Evolutionary conservation across 2,113 vertebrate species (phyloP).

Genomic region (Epinephelus moara): DNA sequence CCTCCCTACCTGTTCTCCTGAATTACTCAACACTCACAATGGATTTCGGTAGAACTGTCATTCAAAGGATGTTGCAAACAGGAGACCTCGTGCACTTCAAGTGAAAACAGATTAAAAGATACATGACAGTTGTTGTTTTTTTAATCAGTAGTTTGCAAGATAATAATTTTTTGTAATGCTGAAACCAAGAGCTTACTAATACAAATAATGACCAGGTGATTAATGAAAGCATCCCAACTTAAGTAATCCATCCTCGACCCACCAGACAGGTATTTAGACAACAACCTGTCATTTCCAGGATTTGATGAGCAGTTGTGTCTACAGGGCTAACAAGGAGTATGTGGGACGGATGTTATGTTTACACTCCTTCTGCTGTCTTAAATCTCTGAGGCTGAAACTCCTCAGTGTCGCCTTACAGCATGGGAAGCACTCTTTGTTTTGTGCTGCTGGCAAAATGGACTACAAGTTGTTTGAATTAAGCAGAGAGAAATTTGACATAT

Average conservation of each 20-base stretch:
- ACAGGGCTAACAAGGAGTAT: background rate
- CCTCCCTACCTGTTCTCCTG: conserved; percentile 39
- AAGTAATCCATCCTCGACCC: background rate
- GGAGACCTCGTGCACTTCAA: conserved; percentile 7
- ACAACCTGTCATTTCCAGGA: conserved; percentile 8
- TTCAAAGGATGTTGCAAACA: conserved; percentile 4
- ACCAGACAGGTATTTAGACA: background rate
- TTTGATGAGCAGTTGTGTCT: background rate
- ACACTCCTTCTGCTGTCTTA: background rate
- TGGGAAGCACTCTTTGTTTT: conserved; percentile 9
- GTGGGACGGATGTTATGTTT: conserved; percentile 6
- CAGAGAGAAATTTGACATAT: conserved; percentile 1
- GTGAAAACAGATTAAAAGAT: background rate
- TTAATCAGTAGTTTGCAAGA: background rate
- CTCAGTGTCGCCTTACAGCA: conserved; percentile 29
- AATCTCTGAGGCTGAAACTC: conserved; percentile 11
- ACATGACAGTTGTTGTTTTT: background rate
- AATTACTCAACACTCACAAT: conserved; percentile 43
- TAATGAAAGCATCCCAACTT: background rate
- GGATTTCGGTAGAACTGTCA: background rate
- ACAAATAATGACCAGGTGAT: background rate
- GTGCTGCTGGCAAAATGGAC: conserved; percentile 8
- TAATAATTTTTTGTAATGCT: background rate
- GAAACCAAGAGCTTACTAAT: background rate
- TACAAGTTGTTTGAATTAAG: background rate